Evolutionary conservation across 2,113 vertebrate species (phyloP).

Genomic region (Lophochroa leadbeateri): DNA sequence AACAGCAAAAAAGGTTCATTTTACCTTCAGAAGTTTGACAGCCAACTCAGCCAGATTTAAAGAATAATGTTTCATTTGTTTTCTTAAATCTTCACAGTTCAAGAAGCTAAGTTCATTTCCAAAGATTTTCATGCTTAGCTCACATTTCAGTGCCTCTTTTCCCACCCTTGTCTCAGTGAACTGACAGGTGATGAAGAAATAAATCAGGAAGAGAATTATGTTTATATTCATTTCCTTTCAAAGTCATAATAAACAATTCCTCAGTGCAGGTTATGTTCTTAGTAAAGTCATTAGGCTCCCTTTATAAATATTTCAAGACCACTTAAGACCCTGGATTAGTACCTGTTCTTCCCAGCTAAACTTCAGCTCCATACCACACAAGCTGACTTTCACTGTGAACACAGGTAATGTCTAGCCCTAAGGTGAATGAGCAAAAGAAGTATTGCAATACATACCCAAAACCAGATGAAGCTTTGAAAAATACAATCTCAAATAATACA

Average conservation of each 20-base stretch:
- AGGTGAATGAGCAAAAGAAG: neutral
- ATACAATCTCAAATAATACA: neutral
- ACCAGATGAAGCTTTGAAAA: neutral
- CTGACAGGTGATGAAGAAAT: constrained; percentile 47
- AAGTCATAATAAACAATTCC: neutral
- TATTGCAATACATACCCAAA: neutral
- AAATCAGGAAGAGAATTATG: neutral
- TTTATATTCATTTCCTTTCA: neutral
- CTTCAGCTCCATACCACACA: neutral
- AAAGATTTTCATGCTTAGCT: constrained; percentile 82
- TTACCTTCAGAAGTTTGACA: constrained; percentile 86
- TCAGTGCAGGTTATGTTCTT: neutral
- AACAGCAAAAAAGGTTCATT: neutral
- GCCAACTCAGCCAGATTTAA: constrained; percentile 78
- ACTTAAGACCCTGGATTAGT: neutral
- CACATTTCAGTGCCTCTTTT: constrained; percentile 65
- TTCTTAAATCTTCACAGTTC: constrained; percentile 76
- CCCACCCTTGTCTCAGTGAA: constrained; percentile 56
- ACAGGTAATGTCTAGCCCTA: neutral
- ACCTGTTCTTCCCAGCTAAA: neutral
- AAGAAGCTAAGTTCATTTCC: constrained; percentile 83
- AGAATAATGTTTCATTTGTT: constrained; percentile 71
- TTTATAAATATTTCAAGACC: neutral
- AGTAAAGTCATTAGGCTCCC: neutral
- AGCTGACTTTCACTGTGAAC: neutral